Percentiles rank a stretch among this genome's conserved stretches.
phyloP scores from a whole-genome alignment of 2,797 vertebrate genomes.

The Micropoecilia bifurca region DNA sequence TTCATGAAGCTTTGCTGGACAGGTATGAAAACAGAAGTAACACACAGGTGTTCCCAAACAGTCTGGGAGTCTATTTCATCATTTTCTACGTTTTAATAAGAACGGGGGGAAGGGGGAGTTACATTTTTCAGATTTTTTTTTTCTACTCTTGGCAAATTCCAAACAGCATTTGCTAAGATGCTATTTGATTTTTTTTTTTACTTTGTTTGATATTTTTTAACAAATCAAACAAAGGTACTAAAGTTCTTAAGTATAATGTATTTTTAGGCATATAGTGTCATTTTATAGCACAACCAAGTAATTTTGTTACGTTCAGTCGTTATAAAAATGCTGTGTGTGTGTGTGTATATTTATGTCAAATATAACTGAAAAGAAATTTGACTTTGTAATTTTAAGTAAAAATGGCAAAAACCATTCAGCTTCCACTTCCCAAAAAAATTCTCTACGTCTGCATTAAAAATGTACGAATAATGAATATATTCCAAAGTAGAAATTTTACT shows the following conservation, averaged over 20 bases:
- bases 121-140: neutral
- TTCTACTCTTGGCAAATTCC: too few relatives aligned
- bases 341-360: too few relatives aligned
- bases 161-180: too few relatives aligned
- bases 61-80: neutral
- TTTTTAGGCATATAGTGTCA: too few relatives aligned
- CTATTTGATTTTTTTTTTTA: neutral
- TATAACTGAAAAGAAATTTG: too few relatives aligned
- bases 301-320: too few relatives aligned
- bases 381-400: neutral
- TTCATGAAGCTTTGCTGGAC: conserved; percentile 94
- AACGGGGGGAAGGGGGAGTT: neutral
- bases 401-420: neutral
- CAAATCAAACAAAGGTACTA: neutral
- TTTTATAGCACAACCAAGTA: too few relatives aligned
- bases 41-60: neutral
- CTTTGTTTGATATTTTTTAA: neutral
- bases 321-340: too few relatives aligned
- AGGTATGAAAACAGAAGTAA: conserved; percentile 77
- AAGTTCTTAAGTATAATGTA: neutral
- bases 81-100: neutral
- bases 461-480: neutral
- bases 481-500: neutral
- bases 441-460: neutral
- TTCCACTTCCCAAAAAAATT: neutral